Evolutionary conservation across 2,797 vertebrate genomes (phyloP).

Genomic region (Poecilia velifera): DNA sequence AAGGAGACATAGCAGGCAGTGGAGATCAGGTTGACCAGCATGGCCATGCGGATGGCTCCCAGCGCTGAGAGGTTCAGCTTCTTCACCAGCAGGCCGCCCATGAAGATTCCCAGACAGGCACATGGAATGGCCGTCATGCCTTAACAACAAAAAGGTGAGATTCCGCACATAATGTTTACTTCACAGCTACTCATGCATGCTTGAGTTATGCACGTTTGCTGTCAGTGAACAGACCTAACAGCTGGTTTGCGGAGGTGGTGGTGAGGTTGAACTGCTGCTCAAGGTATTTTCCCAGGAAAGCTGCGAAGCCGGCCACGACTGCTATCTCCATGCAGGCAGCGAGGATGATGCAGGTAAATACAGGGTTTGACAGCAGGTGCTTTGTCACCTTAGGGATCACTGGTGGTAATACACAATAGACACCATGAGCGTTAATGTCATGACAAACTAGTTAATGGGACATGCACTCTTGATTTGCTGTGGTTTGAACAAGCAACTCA

Average conservation of each 20-base stretch:
- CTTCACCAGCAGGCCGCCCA: constrained; percentile 96
- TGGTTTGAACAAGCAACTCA: neutral
- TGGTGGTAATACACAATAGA: constrained; percentile 46
- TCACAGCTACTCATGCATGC: neutral
- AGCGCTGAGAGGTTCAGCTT: constrained; percentile 95
- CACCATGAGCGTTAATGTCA: neutral
- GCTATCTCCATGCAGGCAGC: constrained; percentile 99
- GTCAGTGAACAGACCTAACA: constrained; percentile 86
- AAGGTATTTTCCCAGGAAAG: constrained; percentile 96
- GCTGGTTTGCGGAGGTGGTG: constrained; percentile 96
- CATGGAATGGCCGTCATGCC: constrained; percentile 99
- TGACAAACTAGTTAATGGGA: neutral
- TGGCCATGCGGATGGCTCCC: constrained; percentile 97
- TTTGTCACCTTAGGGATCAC: constrained; percentile 98
- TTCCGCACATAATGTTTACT: constrained; percentile 3
- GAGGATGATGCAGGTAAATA: constrained; percentile 97
- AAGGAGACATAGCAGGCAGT: constrained; percentile 96
- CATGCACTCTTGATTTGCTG: neutral
- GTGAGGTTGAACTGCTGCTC: constrained; percentile 99
- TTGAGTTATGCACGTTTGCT: neutral
- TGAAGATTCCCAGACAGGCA: constrained; percentile 97
- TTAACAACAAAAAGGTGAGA: constrained; percentile 47
- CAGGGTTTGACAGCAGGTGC: constrained; percentile 95
- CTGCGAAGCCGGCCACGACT: constrained; percentile 95
- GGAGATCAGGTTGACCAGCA: constrained; percentile 97